phyloP scores from a whole-genome alignment of 2,113 vertebrate species.

The Dicaeum eximium region DNA sequence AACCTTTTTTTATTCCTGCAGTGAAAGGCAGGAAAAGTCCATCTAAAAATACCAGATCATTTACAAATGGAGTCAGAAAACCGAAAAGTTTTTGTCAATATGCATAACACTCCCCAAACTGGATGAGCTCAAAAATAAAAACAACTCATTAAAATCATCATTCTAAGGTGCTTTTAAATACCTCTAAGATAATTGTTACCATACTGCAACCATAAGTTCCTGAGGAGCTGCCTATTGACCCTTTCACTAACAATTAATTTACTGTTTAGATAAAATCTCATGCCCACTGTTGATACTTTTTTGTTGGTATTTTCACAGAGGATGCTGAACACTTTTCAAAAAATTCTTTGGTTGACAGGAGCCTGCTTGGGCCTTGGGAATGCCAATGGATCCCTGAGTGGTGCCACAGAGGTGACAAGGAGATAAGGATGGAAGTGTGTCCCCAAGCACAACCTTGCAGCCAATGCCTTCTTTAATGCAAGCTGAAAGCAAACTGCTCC shows the following conservation, averaged over 20 bases:
- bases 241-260: not conserved
- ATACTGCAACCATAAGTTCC: not conserved
- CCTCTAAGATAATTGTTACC: not conserved
- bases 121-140: not conserved
- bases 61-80: not conserved
- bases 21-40: not conserved
- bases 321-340: not conserved
- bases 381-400: not conserved
- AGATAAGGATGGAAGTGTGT: not conserved
- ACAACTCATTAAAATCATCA: not conserved
- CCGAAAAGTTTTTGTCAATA: not conserved
- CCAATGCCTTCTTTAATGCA: not conserved
- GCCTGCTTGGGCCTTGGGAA: not conserved
- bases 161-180: not conserved
- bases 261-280: not conserved
- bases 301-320: not conserved
- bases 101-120: not conserved
- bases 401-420: accelerated
- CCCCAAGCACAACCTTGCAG: not conserved
- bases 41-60: not conserved
- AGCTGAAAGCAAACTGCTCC: not conserved
- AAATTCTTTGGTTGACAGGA: not conserved
- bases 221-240: not conserved
- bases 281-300: not conserved
- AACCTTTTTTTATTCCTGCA: not conserved